These are phyloP conservation scores for Poeciliopsis presidionis DNA, from an alignment of 2,797 vertebrate species.

Conservation along the genomic window DNA sequence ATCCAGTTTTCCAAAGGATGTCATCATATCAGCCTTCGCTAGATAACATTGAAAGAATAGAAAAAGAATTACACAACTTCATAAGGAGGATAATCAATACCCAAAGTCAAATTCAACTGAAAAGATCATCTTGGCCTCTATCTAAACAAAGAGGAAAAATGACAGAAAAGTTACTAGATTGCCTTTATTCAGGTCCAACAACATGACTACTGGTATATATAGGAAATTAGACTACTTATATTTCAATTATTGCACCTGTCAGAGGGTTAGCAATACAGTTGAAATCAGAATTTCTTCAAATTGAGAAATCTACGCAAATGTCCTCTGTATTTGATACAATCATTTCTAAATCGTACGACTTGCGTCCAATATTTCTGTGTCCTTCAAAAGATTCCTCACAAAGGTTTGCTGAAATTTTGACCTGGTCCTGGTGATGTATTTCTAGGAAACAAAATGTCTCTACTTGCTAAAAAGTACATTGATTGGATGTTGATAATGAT, in stretches of 20 bases:
- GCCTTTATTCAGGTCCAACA: neutral
- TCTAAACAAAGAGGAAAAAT: neutral
- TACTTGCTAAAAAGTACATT: neutral
- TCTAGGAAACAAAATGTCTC: neutral
- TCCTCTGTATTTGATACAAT: neutral
- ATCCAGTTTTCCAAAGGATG: conserved; percentile 74
- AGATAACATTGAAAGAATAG: conserved; percentile 41
- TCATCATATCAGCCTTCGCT: conserved; percentile 82
- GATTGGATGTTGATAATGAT: neutral
- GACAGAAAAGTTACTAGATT: neutral
- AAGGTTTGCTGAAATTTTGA: neutral
- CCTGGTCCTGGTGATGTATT: neutral
- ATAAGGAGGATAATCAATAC: neutral
- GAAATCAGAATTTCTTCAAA: neutral
- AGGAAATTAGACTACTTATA: neutral
- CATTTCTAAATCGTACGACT: neutral
- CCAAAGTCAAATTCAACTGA: neutral
- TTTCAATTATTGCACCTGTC: neutral
- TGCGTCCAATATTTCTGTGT: neutral
- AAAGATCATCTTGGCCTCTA: neutral
- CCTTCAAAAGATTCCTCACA: neutral
- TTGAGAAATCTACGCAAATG: neutral
- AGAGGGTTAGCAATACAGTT: neutral
- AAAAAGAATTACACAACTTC: conserved; percentile 11
- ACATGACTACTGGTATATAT: neutral